Evolutionary conservation across 2,113 vertebrate species (phyloP).

Genomic region (Nycticebus coucang): DNA sequence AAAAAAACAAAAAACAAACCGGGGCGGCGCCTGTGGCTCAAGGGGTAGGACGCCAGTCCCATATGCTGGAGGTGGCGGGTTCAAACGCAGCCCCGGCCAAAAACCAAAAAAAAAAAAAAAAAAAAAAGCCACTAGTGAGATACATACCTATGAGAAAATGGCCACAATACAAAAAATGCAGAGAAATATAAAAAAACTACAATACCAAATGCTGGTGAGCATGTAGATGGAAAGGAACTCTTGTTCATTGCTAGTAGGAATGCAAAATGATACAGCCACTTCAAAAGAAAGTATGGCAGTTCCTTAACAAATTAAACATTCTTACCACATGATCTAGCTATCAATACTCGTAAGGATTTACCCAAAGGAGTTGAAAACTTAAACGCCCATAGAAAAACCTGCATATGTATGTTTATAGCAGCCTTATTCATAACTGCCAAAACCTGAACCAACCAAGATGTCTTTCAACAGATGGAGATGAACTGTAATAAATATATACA

Average conservation of each 20-base stretch:
- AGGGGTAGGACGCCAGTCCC: no score
- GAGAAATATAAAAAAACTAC: not conserved
- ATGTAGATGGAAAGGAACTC: not conserved
- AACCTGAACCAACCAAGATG: not conserved
- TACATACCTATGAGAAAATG: not conserved
- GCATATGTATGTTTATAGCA: not conserved
- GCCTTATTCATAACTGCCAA: not conserved
- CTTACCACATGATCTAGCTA: not conserved
- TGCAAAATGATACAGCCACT: not conserved
- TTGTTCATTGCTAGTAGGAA: not conserved
- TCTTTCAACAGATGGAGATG: not conserved
- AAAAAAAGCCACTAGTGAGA: not conserved
- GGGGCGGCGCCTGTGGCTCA: no score
- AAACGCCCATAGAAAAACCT: not conserved
- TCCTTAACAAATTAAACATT: slow-evolving; percentile 17
- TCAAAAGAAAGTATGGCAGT: not conserved
- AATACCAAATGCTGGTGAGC: not conserved
- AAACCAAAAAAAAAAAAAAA: not conserved
- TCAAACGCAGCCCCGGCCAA: no score
- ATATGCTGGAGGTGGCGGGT: no score
- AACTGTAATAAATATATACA: not conserved
- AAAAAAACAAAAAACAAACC: not conserved
- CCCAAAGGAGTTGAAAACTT: not conserved
- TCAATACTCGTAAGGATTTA: not conserved
- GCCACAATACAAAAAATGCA: not conserved